These are phyloP conservation scores for Berghia stephanieae DNA, from an alignment of 1,140 invertebrate species.

Conservation along the genomic window DNA sequence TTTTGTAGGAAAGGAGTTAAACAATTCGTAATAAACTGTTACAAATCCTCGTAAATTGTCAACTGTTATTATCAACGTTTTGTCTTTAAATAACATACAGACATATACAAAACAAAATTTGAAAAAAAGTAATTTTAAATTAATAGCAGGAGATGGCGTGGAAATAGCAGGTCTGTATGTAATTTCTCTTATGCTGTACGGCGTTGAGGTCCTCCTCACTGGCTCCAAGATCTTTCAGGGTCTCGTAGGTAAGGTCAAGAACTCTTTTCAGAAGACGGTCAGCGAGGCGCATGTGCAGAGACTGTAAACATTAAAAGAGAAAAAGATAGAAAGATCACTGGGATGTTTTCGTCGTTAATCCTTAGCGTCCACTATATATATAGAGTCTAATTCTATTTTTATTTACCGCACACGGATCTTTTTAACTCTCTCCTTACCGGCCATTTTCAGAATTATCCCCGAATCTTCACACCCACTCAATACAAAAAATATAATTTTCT, in stretches of 20 bases:
- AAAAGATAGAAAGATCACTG: not conserved
- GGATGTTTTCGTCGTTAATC: not conserved
- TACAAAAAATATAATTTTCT: not conserved
- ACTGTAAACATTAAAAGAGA: not conserved
- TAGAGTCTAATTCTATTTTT: not conserved
- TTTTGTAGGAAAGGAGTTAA: too few species aligned
- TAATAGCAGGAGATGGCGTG: slow-evolving; percentile 49
- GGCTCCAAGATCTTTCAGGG: slow-evolving; percentile 40
- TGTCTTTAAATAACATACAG: too few species aligned
- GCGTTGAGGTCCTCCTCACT: slow-evolving; percentile 37
- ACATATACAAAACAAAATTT: too few species aligned
- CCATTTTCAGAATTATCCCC: not conserved
- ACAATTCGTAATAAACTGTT: too few species aligned
- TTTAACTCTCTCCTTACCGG: not conserved
- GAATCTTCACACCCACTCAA: not conserved
- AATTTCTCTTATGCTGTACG: slow-evolving; percentile 43
- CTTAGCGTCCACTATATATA: not conserved
- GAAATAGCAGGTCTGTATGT: slow-evolving; percentile 48
- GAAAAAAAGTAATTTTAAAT: not conserved
- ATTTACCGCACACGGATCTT: not conserved
- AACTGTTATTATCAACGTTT: too few species aligned
- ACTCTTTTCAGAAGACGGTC: slow-evolving; percentile 40
- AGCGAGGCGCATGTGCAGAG: slow-evolving; percentile 34
- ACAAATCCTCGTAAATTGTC: too few species aligned
- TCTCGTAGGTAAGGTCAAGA: slow-evolving; percentile 47